Evolutionary conservation across 2,888 invertebrate genomes (phyloP).

Genomic region (Diaprepes abbreviatus): DNA sequence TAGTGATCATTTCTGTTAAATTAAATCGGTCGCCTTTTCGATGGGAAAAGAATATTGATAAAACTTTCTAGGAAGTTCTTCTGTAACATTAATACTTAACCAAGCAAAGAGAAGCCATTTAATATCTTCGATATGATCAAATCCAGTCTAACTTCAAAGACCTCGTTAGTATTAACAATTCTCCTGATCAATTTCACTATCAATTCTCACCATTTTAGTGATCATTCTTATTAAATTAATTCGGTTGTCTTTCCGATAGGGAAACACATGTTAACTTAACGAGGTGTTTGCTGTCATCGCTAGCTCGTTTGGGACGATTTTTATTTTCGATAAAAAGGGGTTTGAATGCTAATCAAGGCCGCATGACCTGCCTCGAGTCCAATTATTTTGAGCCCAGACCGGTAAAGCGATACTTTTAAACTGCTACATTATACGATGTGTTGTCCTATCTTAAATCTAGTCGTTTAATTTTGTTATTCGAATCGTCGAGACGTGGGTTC

Average conservation of each 20-base stretch:
- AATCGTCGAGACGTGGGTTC: conserved; percentile 36
- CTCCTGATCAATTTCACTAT: conserved; percentile 23
- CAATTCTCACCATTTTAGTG: conserved; percentile 37
- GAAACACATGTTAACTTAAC: conserved; percentile 42
- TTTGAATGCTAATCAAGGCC: conserved; percentile 38
- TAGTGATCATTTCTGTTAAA: conserved; percentile 12
- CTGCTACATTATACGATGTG: conserved; percentile 38
- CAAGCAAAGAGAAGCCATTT: too few relatives aligned
- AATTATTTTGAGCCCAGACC: conserved; percentile 32
- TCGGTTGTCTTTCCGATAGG: conserved; percentile 26
- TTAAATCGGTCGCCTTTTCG: conserved; percentile 16
- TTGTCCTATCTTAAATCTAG: conserved; percentile 38
- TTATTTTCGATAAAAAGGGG: conserved; percentile 28
- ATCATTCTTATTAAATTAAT: conserved; percentile 35
- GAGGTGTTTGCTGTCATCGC: conserved; percentile 32
- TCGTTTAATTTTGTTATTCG: conserved; percentile 32
- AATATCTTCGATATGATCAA: too few relatives aligned
- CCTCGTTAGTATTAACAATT: conserved; percentile 30
- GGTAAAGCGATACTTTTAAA: conserved; percentile 40
- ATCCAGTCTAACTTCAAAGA: too few relatives aligned
- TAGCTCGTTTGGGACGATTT: conserved; percentile 26
- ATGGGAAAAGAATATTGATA: conserved; percentile 22
- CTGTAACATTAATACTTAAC: too few relatives aligned
- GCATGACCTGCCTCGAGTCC: conserved; percentile 17
- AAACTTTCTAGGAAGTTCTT: too few relatives aligned